Evolutionary conservation across 2,888 invertebrate species (phyloP).

Genomic region (Julus scanicus): DNA sequence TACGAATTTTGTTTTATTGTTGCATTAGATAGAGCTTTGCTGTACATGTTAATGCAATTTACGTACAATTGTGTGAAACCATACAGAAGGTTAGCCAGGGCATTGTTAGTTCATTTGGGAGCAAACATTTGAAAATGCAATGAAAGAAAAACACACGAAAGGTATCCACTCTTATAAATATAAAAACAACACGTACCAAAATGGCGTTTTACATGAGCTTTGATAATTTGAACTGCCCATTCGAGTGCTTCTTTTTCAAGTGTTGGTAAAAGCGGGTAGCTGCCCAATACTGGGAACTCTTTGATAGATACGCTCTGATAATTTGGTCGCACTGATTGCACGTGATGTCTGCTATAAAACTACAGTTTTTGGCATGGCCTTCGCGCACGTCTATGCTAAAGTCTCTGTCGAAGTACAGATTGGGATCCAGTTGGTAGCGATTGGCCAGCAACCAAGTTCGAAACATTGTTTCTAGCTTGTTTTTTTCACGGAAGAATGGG

Average conservation of each 20-base stretch:
- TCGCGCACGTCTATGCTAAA: not conserved
- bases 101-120: not conserved
- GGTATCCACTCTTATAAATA: not conserved
- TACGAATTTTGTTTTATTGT: too few relatives aligned
- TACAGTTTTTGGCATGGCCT: not conserved
- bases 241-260: slow-evolving; percentile 16
- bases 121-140: not conserved
- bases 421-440: not conserved
- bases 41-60: too few relatives aligned
- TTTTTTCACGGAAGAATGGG: not conserved
- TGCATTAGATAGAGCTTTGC: too few relatives aligned
- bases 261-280: slow-evolving; percentile 34
- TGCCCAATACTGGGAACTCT: not conserved
- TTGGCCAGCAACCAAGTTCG: not conserved
- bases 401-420: slow-evolving; percentile 5
- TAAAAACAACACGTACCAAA: not conserved
- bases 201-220: not conserved
- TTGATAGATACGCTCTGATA: not conserved
- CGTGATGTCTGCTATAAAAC: not conserved
- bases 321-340: slow-evolving; percentile 37
- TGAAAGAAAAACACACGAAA: not conserved
- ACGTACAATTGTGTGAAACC: not conserved
- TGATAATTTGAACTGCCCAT: not conserved
- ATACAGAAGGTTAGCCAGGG: not conserved
- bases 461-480: slow-evolving; percentile 6